Percentiles rank a stretch among this genome's conserved stretches.
phyloP scores from a whole-genome alignment of 35 echinoderm and acorn worm genomes.

The Acanthaster planci region DNA sequence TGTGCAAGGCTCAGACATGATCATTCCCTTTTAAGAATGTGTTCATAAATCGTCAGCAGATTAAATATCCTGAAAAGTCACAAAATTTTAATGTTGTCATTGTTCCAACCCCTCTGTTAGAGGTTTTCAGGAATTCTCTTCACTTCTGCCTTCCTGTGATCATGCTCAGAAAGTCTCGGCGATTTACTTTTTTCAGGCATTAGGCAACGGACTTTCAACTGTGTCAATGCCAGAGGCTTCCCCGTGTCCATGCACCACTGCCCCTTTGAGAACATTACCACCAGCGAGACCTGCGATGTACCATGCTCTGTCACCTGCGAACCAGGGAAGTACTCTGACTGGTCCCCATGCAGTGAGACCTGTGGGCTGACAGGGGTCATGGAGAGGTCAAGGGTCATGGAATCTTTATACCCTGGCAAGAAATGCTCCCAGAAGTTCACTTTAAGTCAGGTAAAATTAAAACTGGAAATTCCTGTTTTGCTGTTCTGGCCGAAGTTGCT shows the following conservation, averaged over 20 bases:
- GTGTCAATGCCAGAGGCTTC: slow-evolving; percentile 40
- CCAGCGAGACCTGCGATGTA: slow-evolving; percentile 48
- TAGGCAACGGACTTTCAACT: slow-evolving; percentile 55
- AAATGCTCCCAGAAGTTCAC: slow-evolving; percentile 39
- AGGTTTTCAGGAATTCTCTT: too few relatives aligned
- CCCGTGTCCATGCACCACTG: slow-evolving; percentile 49
- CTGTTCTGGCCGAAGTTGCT: too few relatives aligned
- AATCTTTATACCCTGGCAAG: slow-evolving; percentile 20
- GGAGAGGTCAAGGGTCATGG: slow-evolving; percentile 53
- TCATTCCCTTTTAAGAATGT: too few relatives aligned
- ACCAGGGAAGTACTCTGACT: slow-evolving; percentile 45
- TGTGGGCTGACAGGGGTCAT: slow-evolving; percentile 73
- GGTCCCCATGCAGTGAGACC: slow-evolving; percentile 64
- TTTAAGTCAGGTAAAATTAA: slow-evolving; percentile 61
- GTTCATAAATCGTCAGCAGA: too few relatives aligned
- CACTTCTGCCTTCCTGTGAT: too few relatives aligned
- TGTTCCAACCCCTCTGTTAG: too few relatives aligned
- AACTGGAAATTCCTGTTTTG: too few relatives aligned
- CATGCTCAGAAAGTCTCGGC: too few relatives aligned
- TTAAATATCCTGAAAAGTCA: too few relatives aligned
- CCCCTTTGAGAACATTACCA: slow-evolving; percentile 38
- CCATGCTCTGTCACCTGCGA: slow-evolving; percentile 76
- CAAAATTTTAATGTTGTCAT: too few relatives aligned
- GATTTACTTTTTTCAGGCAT: slow-evolving; percentile 42
- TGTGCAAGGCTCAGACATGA: too few relatives aligned